A percentile compares a stretch with the other conserved stretches of the same genome.
Evolutionary conservation across 2,797 vertebrate species (phyloP).

Genomic region (Thripadectes ignobilis): DNA sequence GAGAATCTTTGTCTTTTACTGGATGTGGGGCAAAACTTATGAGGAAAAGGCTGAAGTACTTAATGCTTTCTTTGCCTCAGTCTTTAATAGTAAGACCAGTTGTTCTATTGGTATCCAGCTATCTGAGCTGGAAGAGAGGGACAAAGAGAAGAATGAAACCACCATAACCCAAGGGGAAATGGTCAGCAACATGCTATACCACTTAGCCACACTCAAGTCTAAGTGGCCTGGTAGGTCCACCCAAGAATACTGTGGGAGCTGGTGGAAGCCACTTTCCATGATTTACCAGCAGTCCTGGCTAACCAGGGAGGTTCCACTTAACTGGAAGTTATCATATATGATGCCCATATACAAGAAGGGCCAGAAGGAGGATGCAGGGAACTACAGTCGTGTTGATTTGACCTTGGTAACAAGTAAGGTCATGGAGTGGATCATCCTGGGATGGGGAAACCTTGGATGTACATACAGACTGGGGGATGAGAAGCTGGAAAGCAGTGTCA

Average conservation of each 20-base stretch:
- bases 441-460: neutral
- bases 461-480: neutral
- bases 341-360: neutral
- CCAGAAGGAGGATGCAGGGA: neutral
- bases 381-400: neutral
- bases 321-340: neutral
- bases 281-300: neutral
- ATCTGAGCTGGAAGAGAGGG: neutral
- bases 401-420: neutral
- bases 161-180: neutral
- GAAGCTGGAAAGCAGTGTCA: neutral
- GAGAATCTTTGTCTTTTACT: neutral
- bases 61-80: neutral
- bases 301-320: neutral
- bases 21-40: neutral
- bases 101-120: neutral
- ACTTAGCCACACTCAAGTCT: neutral
- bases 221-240: neutral
- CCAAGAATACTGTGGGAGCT: neutral
- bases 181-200: neutral
- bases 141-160: neutral
- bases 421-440: neutral
- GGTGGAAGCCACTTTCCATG: neutral
- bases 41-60: neutral
- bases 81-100: neutral